phyloP scores from a whole-genome alignment of 1,140 invertebrate species.

The Drosophila pallidifrons region DNA sequence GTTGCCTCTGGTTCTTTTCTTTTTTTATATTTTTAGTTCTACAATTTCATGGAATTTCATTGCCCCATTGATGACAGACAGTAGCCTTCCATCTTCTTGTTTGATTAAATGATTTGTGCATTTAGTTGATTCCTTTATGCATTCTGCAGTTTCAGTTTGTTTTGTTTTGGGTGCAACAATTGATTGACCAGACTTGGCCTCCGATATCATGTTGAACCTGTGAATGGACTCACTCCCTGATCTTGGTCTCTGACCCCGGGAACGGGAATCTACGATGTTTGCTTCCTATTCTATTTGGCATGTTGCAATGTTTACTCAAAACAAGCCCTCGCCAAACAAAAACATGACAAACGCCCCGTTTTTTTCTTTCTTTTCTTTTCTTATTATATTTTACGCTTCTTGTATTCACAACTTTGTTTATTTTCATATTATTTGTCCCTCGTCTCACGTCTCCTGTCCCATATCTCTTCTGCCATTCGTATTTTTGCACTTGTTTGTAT shows the following conservation, averaged over 20 bases:
- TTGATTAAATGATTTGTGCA: slow-evolving; percentile 70
- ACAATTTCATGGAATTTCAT: slow-evolving; percentile 62
- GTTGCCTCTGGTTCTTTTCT: slow-evolving; percentile 9
- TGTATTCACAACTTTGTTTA: background rate
- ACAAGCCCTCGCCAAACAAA: slow-evolving; percentile 58
- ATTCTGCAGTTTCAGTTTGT: background rate
- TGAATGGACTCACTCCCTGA: slow-evolving; percentile 45
- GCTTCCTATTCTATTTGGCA: slow-evolving; percentile 29
- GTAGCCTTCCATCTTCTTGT: slow-evolving; percentile 41
- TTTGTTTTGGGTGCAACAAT: slow-evolving; percentile 27
- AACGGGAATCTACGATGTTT: too few species aligned
- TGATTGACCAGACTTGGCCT: slow-evolving; percentile 43
- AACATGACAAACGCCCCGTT: slow-evolving; percentile 67
- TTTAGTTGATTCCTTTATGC: slow-evolving; percentile 26
- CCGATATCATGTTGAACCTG: slow-evolving; percentile 26
- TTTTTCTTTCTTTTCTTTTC: slow-evolving; percentile 7
- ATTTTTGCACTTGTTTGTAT: slow-evolving; percentile 81
- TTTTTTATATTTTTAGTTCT: slow-evolving; percentile 7
- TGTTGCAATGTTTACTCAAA: slow-evolving; percentile 72
- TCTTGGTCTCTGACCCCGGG: background rate
- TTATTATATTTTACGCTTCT: slow-evolving; percentile 5
- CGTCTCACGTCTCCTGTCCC: slow-evolving; percentile 6
- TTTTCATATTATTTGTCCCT: slow-evolving; percentile 2
- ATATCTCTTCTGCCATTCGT: slow-evolving; percentile 22
- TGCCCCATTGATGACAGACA: slow-evolving; percentile 40